Evolutionary conservation across 2,113 vertebrate genomes (phyloP).

Genomic region (Cyanistes caeruleus): DNA sequence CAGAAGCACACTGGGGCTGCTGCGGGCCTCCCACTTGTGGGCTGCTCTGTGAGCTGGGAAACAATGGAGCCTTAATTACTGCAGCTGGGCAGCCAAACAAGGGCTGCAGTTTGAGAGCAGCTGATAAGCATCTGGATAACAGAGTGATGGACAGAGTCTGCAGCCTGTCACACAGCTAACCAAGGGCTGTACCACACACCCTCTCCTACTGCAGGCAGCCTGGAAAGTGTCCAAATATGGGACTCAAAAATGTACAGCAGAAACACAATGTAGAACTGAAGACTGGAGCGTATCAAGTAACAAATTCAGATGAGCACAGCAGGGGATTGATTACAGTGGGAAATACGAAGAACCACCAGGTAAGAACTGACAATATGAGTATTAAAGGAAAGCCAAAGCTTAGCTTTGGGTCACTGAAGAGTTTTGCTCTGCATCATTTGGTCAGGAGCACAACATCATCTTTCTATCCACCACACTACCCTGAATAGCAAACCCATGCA

Average conservation of each 20-base stretch:
- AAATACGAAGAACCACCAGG: background rate
- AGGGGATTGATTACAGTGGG: background rate
- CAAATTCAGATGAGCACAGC: background rate
- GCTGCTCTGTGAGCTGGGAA: background rate
- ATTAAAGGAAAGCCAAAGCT: background rate
- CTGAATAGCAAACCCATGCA: background rate
- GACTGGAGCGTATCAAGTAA: background rate
- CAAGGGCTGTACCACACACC: background rate
- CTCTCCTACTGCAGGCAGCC: background rate
- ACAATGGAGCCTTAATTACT: background rate
- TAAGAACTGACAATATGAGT: background rate
- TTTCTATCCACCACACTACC: background rate
- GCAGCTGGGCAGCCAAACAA: background rate
- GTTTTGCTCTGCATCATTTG: background rate
- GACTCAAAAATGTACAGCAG: background rate
- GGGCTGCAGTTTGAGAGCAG: background rate
- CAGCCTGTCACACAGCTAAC: background rate
- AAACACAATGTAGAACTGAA: background rate
- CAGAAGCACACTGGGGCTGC: background rate
- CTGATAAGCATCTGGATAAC: background rate
- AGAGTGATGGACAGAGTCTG: background rate
- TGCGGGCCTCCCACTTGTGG: background rate
- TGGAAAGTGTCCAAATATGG: background rate
- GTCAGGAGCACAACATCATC: background rate
- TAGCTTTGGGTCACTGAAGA: background rate